Evolutionary conservation across 1,140 invertebrate species (phyloP), one percentile per base, ranked within the genome.

Genomic region (Phthorimaea operculella): DNA sequence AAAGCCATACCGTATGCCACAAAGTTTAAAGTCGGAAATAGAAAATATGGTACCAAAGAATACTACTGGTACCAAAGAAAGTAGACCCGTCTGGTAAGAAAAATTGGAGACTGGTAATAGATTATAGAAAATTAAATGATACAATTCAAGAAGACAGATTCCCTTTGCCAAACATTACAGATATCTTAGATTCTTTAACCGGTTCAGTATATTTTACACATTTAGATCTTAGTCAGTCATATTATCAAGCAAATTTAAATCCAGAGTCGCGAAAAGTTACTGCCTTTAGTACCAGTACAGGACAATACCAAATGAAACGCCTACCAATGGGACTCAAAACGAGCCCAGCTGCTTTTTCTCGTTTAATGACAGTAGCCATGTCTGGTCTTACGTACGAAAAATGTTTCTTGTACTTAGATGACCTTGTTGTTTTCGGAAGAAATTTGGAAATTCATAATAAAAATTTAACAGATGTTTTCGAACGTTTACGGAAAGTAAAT

Each of bases 81-180:
- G 21, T 4, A 28, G 49, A 51, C n/a, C 39, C n/a, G n/a, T n/a
- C n/a, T n/a, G n/a, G 8, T 33, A 58, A 70, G 57, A 54, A 52
- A 17, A 73, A 65, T 60, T 79, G 68, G 63, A 47, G 75, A 18
- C 11, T 79, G 8, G 66, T 70, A 2, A 62, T 79, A 9, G 54
- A 55, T 49, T 55, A 55, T 33, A 16, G 54, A 2, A 55, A 49
- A 34, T 34, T 49, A 34, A 55, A 83, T 59, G 57, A 74, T 11
- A 52, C 64, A 8, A 80, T 66, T 2, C 58, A 77, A 1, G 60
- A 53, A 16, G 71, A 83, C 34, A 51, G 21, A 33, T 89, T 76
- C 67, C 88, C 87, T 0, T 59, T 90, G 7, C 88, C 88, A 1
- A 64, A 75, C 33, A 87, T 89, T 12, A 79, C 84, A 33, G 76